These are phyloP conservation scores for Zygothrica quintamaculata DNA, from an alignment of 2,888 invertebrate genomes.

Conservation along the genomic window DNA sequence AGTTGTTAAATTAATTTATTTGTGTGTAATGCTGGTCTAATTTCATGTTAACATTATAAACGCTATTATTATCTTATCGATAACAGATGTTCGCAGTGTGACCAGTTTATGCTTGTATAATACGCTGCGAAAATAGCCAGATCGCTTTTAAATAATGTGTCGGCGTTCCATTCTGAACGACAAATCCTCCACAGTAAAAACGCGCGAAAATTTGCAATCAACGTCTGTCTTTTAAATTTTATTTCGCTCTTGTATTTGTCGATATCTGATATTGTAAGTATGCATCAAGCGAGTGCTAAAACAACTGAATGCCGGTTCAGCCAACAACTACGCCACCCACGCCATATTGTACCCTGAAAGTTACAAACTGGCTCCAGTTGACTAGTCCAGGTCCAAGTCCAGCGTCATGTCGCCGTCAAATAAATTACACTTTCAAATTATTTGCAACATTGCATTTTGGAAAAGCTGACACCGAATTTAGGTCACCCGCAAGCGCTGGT, in stretches of 20 bases:
- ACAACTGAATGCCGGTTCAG: conserved; percentile 17
- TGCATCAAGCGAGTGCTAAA: conserved; percentile 16
- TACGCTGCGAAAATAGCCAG: neutral
- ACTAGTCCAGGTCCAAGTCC: conserved; percentile 48
- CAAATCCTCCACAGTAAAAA: neutral
- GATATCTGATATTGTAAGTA: neutral
- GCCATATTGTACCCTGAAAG: conserved; percentile 39
- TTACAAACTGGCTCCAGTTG: conserved; percentile 38
- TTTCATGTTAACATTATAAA: no score
- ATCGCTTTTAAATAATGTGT: neutral
- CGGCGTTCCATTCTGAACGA: conserved; percentile 10
- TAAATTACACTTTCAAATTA: conserved; percentile 71
- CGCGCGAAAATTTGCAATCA: conserved; percentile 17
- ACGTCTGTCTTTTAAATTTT: conserved; percentile 9
- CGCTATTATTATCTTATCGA: no score
- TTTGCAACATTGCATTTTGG: conserved; percentile 61
- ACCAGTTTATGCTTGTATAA: no score
- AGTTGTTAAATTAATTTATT: no score
- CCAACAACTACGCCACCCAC: conserved; percentile 33
- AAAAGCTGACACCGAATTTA: conserved; percentile 58
- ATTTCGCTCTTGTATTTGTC: neutral
- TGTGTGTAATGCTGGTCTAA: no score
- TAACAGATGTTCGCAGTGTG: no score
- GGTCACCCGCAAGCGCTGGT: conserved; percentile 43
- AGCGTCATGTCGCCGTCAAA: conserved; percentile 57